A percentile compares a stretch with the other conserved stretches of the same genome.
phyloP scores from a whole-genome alignment of 2,888 invertebrate genomes.

The Amphipyra berbera region DNA sequence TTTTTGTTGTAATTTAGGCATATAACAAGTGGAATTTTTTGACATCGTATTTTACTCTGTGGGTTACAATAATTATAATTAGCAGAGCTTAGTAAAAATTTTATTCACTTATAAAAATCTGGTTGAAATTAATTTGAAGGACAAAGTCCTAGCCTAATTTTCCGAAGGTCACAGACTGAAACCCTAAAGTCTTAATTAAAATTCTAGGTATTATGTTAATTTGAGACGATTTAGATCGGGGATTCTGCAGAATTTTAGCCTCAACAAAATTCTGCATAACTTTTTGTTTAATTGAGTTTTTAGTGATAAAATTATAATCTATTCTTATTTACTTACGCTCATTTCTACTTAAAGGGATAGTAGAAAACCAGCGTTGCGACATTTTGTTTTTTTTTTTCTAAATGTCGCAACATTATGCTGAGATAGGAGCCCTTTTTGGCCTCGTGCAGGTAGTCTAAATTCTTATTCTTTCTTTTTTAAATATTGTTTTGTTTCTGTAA shows the following conservation, averaged over 20 bases:
- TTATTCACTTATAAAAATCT: constrained; percentile 24
- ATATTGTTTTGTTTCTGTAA: no score
- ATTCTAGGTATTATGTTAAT: constrained; percentile 58
- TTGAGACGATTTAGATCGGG: constrained; percentile 49
- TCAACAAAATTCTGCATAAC: constrained; percentile 42
- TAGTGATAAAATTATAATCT: constrained; percentile 16
- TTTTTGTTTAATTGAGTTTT: constrained; percentile 43
- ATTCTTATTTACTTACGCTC: constrained; percentile 16
- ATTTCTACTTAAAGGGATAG: background rate
- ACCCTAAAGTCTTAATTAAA: constrained; percentile 55
- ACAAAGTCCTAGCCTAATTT: constrained; percentile 11
- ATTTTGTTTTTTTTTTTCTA: no score
- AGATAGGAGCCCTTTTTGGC: no score
- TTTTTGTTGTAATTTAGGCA: no score
- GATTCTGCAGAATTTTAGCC: constrained; percentile 38
- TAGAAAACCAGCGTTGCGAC: background rate
- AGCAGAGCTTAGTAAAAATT: background rate
- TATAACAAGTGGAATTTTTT: no score
- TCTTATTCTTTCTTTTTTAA: no score
- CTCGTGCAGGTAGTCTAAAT: no score
- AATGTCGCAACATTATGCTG: no score
- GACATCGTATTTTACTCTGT: no score
- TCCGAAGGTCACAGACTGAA: constrained; percentile 34
- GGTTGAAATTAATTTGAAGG: constrained; percentile 31
- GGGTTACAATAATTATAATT: no score